These are phyloP conservation scores for Drosophila kokeensis DNA, from an alignment of 2,888 invertebrate genomes.

Conservation along the genomic window DNA sequence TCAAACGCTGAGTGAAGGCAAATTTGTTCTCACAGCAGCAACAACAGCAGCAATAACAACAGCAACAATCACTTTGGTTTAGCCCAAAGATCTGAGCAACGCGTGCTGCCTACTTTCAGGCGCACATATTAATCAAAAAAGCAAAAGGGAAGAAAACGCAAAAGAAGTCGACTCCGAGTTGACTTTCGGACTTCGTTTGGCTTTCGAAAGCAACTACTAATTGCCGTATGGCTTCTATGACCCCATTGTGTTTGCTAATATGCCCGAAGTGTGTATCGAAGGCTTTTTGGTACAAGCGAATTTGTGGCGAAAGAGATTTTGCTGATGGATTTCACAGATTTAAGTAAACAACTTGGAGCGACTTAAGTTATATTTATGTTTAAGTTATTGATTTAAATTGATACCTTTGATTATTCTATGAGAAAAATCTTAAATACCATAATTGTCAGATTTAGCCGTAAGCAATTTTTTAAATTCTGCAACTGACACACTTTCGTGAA, in stretches of 20 bases:
- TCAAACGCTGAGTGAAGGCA: constrained; percentile 76
- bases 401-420: neutral
- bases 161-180: constrained; percentile 2
- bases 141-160: neutral
- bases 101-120: constrained; percentile 53
- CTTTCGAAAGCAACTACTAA: constrained; percentile 39
- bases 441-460: neutral
- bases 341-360: neutral
- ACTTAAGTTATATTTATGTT: neutral
- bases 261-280: constrained; percentile 7
- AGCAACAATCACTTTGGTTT: neutral
- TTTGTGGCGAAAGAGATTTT: constrained; percentile 6
- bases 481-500: neutral
- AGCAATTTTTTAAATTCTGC: neutral
- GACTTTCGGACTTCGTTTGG: constrained; percentile 39
- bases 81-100: constrained; percentile 32
- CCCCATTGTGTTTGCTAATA: constrained; percentile 18
- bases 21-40: constrained; percentile 66
- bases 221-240: constrained; percentile 35
- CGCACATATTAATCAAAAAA: constrained; percentile 72
- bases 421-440: neutral
- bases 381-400: neutral
- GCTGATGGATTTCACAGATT: neutral
- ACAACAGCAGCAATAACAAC: neutral
- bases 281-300: neutral